phyloP scores from a whole-genome alignment of 2,797 vertebrate species.

The Malurus leucopterus region DNA sequence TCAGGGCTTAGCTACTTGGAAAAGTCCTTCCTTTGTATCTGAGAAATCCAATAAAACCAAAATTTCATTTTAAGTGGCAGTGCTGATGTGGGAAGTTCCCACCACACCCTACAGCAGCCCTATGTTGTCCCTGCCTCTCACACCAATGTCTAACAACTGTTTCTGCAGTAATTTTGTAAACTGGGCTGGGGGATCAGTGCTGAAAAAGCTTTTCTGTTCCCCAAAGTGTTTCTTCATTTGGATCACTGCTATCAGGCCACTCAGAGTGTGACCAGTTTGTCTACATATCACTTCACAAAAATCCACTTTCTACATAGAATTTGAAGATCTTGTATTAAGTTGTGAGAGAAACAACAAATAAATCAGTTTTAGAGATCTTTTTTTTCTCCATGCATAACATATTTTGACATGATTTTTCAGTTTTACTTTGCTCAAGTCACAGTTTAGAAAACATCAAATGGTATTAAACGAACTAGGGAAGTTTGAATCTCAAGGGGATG shows the following conservation, averaged over 20 bases:
- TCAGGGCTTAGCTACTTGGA: neutral
- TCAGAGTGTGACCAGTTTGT: neutral
- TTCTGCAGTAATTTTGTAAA: neutral
- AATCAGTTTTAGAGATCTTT: neutral
- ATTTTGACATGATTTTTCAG: neutral
- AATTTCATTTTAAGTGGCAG: neutral
- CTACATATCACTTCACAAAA: neutral
- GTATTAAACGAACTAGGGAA: neutral
- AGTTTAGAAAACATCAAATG: neutral
- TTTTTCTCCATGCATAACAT: neutral
- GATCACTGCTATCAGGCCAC: neutral
- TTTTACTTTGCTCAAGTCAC: neutral
- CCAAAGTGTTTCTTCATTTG: neutral
- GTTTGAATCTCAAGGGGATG: neutral
- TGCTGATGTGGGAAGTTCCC: neutral
- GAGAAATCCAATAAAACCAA: neutral
- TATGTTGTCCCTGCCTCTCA: neutral
- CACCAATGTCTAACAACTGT: neutral
- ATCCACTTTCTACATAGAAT: neutral
- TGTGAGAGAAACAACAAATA: neutral
- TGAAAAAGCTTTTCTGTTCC: neutral
- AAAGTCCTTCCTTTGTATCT: neutral
- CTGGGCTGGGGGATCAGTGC: neutral
- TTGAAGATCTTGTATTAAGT: neutral
- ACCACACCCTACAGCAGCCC: accelerated